Evolutionary conservation across 2,888 invertebrate genomes (phyloP), one percentile per base, ranked within the genome.

Genomic region (Lasiommata megera): DNA sequence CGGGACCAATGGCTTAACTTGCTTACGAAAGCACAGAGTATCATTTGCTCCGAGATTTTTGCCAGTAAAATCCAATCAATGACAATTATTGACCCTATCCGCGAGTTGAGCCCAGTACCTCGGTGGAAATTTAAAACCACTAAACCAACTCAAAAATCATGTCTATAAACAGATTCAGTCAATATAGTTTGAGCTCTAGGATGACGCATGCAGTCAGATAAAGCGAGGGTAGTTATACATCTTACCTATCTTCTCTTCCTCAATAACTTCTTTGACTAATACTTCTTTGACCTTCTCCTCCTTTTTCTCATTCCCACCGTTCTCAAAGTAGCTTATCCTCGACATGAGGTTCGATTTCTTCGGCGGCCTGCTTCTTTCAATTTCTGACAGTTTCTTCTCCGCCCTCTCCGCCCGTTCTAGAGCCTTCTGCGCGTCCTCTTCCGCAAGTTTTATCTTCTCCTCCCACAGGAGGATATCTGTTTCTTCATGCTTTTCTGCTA

Each of bases 391-490:
- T 53, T 63, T 78, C 58, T 63, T 73, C 63, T 88, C 88, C 0
- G 88, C 86, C 9, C 34, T 84, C 70, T 94, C 94, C 0, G 94
- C 94, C 58, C 94, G 79, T 61, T 93, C 92, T 8, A 91, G 61
- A 0, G 94, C 93, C 64, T 91, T 91, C 64, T 92, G 91, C 0
- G 94, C 88, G 67, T 95, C 95, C n/a, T 93, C 92, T 72, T 95
- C 95, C 0, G 93, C 93, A 0, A 94, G 76, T 71, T 91, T 93
- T 34, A 95, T 87, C 68, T 94, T 94, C 76, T 95, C 95, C 67
- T 95, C 94, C 71, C 94, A 91, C 0, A 94, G 77, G 18, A 95
- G 93, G 11, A 94, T 91, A 71, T 94, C 93, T 0, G 93, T 92
- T 67, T 94, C 94, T 62, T 92, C 92, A 65, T 94, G 93, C 63